Conservation (phyloP, 2,888 invertebrate genomes). For the Myathropa florea region DNA sequence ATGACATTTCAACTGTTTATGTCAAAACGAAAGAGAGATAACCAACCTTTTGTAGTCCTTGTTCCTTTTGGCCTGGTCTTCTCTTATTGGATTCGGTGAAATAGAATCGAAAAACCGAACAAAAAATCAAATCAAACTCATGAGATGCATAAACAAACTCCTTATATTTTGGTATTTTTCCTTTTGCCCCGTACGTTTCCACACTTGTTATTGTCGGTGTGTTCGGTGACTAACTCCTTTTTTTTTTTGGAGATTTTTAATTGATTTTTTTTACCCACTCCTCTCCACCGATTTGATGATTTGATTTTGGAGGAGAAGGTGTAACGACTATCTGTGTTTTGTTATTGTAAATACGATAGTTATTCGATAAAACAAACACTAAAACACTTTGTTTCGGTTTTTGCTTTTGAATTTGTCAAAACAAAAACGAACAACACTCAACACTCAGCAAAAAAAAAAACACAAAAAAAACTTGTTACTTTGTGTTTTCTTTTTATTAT, state of each 20-base stretch:
- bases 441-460: slow-evolving; percentile 18
- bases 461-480: slow-evolving; percentile 50
- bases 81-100: slow-evolving; percentile 1
- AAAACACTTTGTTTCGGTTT: neutral
- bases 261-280: slow-evolving; percentile 63
- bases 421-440: slow-evolving; percentile 13
- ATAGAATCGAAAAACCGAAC: slow-evolving; percentile 20
- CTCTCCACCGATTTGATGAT: slow-evolving; percentile 20
- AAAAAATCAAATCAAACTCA: neutral
- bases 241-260: slow-evolving; percentile 10
- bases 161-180: slow-evolving; percentile 71
- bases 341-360: neutral
- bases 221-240: neutral
- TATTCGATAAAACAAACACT: neutral
- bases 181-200: slow-evolving; percentile 26
- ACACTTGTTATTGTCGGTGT: slow-evolving; percentile 34
- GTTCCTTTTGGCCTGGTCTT: slow-evolving; percentile 1
- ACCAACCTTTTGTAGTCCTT: slow-evolving; percentile 66
- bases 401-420: neutral
- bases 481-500: slow-evolving; percentile 25
- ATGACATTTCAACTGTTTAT: slow-evolving; percentile 20
- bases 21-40: slow-evolving; percentile 10
- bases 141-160: slow-evolving; percentile 55
- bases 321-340: neutral
- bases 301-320: slow-evolving; percentile 70